Evolutionary conservation across 2,888 invertebrate genomes (phyloP).

Genomic region (Dione vanillae): DNA sequence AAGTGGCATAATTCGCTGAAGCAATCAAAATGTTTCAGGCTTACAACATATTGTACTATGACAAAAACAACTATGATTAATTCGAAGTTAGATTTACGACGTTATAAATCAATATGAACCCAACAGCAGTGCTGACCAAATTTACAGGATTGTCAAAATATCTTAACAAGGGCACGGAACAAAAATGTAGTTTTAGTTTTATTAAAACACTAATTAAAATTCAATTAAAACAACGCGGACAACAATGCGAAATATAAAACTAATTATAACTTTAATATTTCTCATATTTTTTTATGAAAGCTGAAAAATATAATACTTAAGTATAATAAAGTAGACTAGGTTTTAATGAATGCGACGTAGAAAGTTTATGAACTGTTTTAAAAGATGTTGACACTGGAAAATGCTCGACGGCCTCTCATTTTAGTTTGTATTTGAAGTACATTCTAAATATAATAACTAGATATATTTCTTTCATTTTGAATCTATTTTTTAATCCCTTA

Average conservation of each 20-base stretch:
- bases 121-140: slow-evolving; percentile 37
- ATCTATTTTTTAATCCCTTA: neutral
- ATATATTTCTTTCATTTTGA: neutral
- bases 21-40: slow-evolving; percentile 48
- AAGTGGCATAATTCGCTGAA: neutral
- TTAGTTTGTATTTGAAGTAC: slow-evolving; percentile 2
- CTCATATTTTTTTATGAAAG: slow-evolving; percentile 6
- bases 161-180: slow-evolving; percentile 1
- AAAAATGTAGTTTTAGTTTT: neutral
- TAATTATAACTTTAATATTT: slow-evolving; percentile 12
- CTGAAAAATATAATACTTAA: slow-evolving; percentile 10
- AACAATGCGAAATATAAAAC: neutral
- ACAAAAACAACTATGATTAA: slow-evolving; percentile 77
- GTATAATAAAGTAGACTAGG: slow-evolving; percentile 7
- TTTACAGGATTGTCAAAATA: slow-evolving; percentile 20
- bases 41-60: slow-evolving; percentile 66
- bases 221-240: neutral
- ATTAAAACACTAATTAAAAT: neutral
- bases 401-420: slow-evolving; percentile 9
- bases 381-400: slow-evolving; percentile 18
- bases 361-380: slow-evolving; percentile 13
- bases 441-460: slow-evolving; percentile 2
- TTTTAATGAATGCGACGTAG: slow-evolving; percentile 22
- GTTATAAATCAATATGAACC: slow-evolving; percentile 75
- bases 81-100: slow-evolving; percentile 76